Percentiles rank a stretch among this genome's conserved stretches.
Evolutionary conservation across 2,888 invertebrate species (phyloP).

Genomic region (Corythucha ciliata): DNA sequence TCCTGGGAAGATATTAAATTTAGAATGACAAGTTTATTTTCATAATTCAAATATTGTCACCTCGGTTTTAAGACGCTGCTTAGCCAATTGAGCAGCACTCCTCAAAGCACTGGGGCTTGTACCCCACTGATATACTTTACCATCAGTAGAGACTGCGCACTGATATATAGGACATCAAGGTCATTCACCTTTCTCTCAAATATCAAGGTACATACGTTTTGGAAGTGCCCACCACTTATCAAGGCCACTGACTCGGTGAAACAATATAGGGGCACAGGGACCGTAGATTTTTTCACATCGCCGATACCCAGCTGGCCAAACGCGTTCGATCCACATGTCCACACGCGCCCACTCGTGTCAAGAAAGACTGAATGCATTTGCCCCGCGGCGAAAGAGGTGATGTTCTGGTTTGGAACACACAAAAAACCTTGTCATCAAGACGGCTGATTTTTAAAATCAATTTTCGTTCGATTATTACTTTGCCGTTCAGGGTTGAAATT

Average conservation of each 20-base stretch:
- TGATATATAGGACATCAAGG: conserved; percentile 7
- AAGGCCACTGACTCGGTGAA: conserved; percentile 46
- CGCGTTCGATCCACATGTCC: conserved; percentile 60
- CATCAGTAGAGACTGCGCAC: conserved; percentile 21
- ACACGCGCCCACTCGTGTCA: conserved; percentile 58
- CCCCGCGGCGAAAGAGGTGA: conserved; percentile 49
- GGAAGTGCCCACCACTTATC: conserved; percentile 62
- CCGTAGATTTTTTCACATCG: conserved; percentile 48
- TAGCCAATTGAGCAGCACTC: conserved; percentile 50
- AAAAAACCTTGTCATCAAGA: background rate
- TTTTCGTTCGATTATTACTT: conserved; percentile 38
- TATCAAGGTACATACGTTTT: conserved; percentile 64
- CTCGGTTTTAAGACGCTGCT: conserved; percentile 14
- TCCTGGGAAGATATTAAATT: conserved; percentile 8
- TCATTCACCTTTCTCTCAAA: no score
- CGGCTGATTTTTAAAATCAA: background rate
- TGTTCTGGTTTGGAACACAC: conserved; percentile 29
- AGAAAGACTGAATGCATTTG: conserved; percentile 64
- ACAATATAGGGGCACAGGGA: conserved; percentile 49
- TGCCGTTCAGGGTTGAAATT: conserved; percentile 44
- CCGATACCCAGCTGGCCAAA: conserved; percentile 68
- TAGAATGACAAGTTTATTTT: background rate
- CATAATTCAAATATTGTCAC: conserved; percentile 3
- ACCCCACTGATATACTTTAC: conserved; percentile 57
- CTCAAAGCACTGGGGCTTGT: conserved; percentile 65